These are phyloP conservation scores for Baronia brevicornis DNA, from an alignment of 2,888 invertebrate species.

Conservation along the genomic window DNA sequence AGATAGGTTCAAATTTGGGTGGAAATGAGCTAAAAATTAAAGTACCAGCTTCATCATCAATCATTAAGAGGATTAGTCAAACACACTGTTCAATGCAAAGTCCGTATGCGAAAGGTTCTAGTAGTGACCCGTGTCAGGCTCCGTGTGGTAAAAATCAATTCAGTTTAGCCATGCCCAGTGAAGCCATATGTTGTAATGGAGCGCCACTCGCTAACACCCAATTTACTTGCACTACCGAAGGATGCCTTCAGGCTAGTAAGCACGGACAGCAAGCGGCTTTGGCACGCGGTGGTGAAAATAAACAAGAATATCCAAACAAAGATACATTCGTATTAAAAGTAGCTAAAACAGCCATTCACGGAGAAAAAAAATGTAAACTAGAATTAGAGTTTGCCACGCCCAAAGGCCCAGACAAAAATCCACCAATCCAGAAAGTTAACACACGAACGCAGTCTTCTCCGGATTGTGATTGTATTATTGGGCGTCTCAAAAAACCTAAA, in stretches of 20 bases:
- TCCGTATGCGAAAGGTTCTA: conserved; percentile 41
- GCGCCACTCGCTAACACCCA: conserved; percentile 50
- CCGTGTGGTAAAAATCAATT: conserved; percentile 67
- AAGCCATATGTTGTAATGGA: conserved; percentile 49
- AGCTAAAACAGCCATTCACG: conserved; percentile 79
- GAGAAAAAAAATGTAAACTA: conserved; percentile 77
- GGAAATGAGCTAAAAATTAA: conserved; percentile 67
- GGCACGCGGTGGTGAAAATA: conserved; percentile 47
- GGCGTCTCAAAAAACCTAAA: conserved; percentile 35
- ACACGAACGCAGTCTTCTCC: conserved; percentile 49
- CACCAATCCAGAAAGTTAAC: conserved; percentile 57
- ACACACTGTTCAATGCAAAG: conserved; percentile 58
- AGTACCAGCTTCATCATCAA: conserved; percentile 53
- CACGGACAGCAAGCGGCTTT: conserved; percentile 44
- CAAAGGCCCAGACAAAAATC: conserved; percentile 73
- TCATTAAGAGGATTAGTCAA: conserved; percentile 67
- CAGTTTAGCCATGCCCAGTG: conserved; percentile 50
- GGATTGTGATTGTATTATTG: conserved; percentile 49
- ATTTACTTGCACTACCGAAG: conserved; percentile 64
- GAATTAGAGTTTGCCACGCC: conserved; percentile 82
- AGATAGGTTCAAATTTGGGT: conserved; percentile 58
- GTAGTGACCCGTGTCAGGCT: conserved; percentile 39
- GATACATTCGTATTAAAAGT: conserved; percentile 79
- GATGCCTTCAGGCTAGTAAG: conserved; percentile 46
- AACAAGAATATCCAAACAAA: conserved; percentile 61